Evolutionary conservation across 2,888 invertebrate genomes (phyloP).

Genomic region (Brenthis hecate): DNA sequence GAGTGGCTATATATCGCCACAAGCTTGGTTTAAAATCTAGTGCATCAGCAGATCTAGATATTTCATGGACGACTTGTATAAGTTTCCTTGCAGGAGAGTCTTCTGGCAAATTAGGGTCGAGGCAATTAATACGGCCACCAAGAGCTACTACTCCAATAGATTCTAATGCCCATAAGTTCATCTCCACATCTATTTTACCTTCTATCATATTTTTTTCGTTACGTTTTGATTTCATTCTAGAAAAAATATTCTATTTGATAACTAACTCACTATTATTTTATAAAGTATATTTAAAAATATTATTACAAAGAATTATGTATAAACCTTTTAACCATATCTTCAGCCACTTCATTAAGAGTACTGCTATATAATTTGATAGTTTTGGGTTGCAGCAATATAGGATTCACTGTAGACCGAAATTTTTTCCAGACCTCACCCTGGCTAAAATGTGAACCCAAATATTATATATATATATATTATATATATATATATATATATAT

Average conservation of each 20-base stretch:
- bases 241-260: constrained; percentile 38
- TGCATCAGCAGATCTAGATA: constrained; percentile 49
- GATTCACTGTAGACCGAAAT: constrained; percentile 88
- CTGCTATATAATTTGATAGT: constrained; percentile 86
- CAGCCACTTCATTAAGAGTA: constrained; percentile 85
- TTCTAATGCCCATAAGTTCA: constrained; percentile 85
- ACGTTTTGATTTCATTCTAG: constrained; percentile 76
- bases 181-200: constrained; percentile 76
- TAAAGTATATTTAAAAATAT: neutral
- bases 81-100: constrained; percentile 56
- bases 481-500: too few species aligned
- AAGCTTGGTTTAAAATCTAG: constrained; percentile 61
- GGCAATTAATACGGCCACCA: constrained; percentile 60
- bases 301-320: neutral
- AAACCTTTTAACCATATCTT: constrained; percentile 85
- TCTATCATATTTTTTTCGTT: constrained; percentile 79
- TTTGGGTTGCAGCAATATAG: constrained; percentile 88
- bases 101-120: constrained; percentile 54
- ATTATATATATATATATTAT: neutral
- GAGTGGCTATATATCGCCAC: constrained; percentile 58
- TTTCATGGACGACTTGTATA: constrained; percentile 57
- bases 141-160: constrained; percentile 67
- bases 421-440: constrained; percentile 90
- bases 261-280: too few species aligned
- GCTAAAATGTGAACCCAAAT: constrained; percentile 63